phyloP scores from a whole-genome alignment of 2,888 invertebrate species.

The Erebia ligea region DNA sequence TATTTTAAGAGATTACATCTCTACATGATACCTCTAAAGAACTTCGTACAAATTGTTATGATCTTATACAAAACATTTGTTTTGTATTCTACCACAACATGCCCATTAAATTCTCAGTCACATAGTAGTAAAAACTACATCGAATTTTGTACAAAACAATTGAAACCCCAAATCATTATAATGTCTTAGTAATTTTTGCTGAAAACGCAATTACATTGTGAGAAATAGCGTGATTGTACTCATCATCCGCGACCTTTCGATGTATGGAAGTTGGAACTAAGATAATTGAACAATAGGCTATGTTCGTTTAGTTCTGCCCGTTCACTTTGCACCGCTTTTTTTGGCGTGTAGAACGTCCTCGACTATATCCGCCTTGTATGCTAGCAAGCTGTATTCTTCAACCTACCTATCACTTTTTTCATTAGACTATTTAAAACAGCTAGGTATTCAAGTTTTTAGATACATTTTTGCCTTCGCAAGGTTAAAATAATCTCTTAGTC shows the following conservation, averaged over 20 bases:
- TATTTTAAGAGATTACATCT: too few relatives aligned
- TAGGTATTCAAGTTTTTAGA: slow-evolving; percentile 34
- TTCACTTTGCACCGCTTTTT: slow-evolving; percentile 61
- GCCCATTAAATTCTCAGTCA: neutral
- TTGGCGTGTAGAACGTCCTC: slow-evolving; percentile 55
- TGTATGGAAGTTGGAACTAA: slow-evolving; percentile 42
- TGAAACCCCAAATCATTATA: slow-evolving; percentile 6
- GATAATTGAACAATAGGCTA: slow-evolving; percentile 53
- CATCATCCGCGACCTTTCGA: slow-evolving; percentile 48
- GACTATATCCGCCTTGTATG: slow-evolving; percentile 55
- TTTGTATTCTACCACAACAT: neutral
- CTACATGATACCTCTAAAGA: too few relatives aligned
- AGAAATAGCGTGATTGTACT: slow-evolving; percentile 37
- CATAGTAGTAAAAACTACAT: slow-evolving; percentile 2
- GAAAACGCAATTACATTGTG: slow-evolving; percentile 31
- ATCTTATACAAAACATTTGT: neutral
- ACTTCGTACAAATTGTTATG: too few relatives aligned
- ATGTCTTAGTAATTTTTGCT: slow-evolving; percentile 19
- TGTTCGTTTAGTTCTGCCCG: slow-evolving; percentile 49
- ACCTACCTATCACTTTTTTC: slow-evolving; percentile 39
- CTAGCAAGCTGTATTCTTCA: slow-evolving; percentile 26
- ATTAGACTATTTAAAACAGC: slow-evolving; percentile 38
- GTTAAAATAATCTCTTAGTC: slow-evolving; percentile 17
- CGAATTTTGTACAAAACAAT: slow-evolving; percentile 14
- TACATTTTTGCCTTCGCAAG: slow-evolving; percentile 34